Conservation (phyloP, 2,888 invertebrate species). For the Tupiocoris notatus region DNA sequence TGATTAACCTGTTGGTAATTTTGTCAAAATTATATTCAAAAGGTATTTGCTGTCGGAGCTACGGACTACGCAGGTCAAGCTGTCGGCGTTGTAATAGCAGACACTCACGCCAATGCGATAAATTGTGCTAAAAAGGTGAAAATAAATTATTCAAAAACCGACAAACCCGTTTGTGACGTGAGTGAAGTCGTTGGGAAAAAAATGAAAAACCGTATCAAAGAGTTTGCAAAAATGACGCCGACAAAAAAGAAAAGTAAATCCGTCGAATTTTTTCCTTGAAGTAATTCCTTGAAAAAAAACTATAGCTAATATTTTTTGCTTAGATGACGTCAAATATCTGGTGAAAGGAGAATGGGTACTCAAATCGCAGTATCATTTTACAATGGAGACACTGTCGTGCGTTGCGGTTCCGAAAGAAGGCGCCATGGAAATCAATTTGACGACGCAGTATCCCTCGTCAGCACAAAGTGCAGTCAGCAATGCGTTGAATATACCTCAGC, state of each 20-base stretch:
- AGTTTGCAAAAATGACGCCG: slow-evolving; percentile 19
- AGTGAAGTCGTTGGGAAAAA: slow-evolving; percentile 46
- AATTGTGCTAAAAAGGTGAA: slow-evolving; percentile 61
- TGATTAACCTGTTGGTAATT: too few relatives aligned
- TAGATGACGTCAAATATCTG: slow-evolving; percentile 46
- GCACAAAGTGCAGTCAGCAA: slow-evolving; percentile 58
- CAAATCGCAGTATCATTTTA: slow-evolving; percentile 66
- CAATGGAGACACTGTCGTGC: slow-evolving; percentile 71
- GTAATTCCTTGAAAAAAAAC: neutral
- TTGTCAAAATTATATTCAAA: slow-evolving; percentile 1
- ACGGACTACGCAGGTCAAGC: slow-evolving; percentile 71
- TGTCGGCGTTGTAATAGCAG: slow-evolving; percentile 71
- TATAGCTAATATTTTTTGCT: neutral
- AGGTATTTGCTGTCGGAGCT: slow-evolving; percentile 45
- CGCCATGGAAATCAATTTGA: slow-evolving; percentile 65
- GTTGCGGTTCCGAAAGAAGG: slow-evolving; percentile 69
- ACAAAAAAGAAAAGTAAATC: slow-evolving; percentile 33
- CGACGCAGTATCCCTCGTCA: slow-evolving; percentile 63
- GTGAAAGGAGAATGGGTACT: slow-evolving; percentile 53
- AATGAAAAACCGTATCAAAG: slow-evolving; percentile 45
- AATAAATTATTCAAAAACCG: slow-evolving; percentile 58
- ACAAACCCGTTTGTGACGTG: slow-evolving; percentile 49
- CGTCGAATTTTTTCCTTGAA: too few relatives aligned
- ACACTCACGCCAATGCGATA: slow-evolving; percentile 60
- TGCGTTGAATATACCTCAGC: slow-evolving; percentile 35